phyloP scores from a whole-genome alignment of 2,888 invertebrate species.

The Nymphalis c-album region DNA sequence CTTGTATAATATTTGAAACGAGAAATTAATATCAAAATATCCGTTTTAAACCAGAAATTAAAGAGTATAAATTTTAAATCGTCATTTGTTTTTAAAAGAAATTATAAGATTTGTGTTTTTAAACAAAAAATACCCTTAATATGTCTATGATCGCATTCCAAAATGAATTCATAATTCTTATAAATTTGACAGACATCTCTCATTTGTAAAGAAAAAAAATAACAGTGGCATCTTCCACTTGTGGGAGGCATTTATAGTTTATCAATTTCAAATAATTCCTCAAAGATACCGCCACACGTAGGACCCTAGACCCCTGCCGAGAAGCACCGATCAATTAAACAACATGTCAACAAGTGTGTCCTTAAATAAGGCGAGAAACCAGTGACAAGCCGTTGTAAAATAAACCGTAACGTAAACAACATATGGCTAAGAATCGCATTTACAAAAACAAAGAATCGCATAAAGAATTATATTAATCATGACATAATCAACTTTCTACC shows the following conservation, averaged over 20 bases:
- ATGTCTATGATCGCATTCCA: conserved; percentile 23
- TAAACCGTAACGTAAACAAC: conserved; percentile 65
- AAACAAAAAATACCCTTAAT: conserved; percentile 15
- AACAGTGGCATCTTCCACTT: conserved; percentile 79
- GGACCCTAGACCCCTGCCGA: conserved; percentile 72
- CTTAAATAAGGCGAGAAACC: conserved; percentile 70
- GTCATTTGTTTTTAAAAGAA: background rate
- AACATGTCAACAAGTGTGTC: conserved; percentile 82
- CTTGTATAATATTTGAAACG: conserved; percentile 10
- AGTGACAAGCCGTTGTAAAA: conserved; percentile 52
- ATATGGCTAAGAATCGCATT: conserved; percentile 59
- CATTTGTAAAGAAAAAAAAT: conserved; percentile 55
- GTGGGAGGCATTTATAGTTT: conserved; percentile 73
- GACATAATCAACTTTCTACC: conserved; percentile 27
- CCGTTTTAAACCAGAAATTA: too few relatives aligned
- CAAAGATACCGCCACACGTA: conserved; percentile 75
- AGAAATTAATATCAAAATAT: too few relatives aligned
- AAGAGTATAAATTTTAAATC: too few relatives aligned
- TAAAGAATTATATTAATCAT: conserved; percentile 8
- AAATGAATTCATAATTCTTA: conserved; percentile 37
- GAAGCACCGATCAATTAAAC: conserved; percentile 81
- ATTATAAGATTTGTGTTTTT: conserved; percentile 10
- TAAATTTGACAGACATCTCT: conserved; percentile 53
- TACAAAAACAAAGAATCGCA: conserved; percentile 47
- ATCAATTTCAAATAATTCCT: conserved; percentile 79